These are phyloP conservation scores for Propithecus coquereli DNA, from an alignment of 2,113 vertebrate species.

Conservation along the genomic window DNA sequence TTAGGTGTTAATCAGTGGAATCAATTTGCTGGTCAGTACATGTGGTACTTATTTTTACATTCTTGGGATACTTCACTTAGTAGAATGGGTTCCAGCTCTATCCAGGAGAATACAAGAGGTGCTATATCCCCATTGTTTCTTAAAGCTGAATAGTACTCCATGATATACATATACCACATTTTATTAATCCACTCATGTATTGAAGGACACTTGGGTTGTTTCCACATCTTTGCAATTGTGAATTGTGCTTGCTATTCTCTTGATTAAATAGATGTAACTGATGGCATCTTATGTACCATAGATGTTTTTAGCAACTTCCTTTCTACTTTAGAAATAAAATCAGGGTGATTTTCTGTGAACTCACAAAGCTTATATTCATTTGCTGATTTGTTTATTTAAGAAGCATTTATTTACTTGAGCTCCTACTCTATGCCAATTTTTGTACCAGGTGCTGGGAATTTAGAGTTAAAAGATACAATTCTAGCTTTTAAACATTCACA, in stretches of 20 bases:
- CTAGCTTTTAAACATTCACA: background rate
- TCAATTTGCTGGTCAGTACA: too few relatives aligned
- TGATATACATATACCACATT: too few relatives aligned
- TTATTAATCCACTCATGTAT: too few relatives aligned
- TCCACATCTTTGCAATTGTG: too few relatives aligned
- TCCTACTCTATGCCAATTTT: conserved; percentile 9
- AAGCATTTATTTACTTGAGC: background rate
- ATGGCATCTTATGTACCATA: background rate
- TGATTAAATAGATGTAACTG: background rate
- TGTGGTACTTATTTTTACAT: too few relatives aligned
- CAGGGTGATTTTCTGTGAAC: background rate
- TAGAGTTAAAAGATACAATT: conserved; percentile 21
- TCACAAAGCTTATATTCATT: background rate
- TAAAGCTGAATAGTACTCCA: too few relatives aligned
- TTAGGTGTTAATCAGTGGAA: too few relatives aligned
- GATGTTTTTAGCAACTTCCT: background rate
- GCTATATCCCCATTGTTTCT: too few relatives aligned
- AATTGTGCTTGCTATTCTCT: background rate
- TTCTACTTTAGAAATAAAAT: conserved; percentile 44
- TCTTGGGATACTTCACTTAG: too few relatives aligned
- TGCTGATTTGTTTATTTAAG: conserved; percentile 23
- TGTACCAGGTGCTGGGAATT: background rate
- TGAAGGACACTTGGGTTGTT: too few relatives aligned
- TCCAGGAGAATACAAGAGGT: too few relatives aligned
- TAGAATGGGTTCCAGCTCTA: too few relatives aligned